phyloP scores from a whole-genome alignment of 2,797 vertebrate genomes.

The Melanotaenia parkinsoni region DNA sequence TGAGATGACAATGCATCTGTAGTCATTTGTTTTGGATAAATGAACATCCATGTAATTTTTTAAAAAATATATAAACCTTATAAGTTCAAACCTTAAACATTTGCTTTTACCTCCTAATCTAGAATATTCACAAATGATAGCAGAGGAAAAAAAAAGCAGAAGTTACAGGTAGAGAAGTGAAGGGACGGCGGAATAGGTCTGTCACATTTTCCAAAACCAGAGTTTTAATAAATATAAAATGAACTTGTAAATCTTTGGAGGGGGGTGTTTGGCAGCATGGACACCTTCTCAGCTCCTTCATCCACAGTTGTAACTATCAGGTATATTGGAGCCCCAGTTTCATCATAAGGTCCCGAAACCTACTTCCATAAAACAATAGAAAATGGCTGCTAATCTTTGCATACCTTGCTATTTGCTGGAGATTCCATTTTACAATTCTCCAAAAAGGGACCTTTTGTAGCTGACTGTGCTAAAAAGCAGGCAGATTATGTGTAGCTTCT shows the following conservation, averaged over 20 bases:
- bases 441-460: not conserved
- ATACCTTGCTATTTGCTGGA: not conserved
- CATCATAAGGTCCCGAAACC: not conserved
- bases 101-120: not conserved
- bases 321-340: not conserved
- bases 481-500: not conserved
- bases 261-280: not conserved
- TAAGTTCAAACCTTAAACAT: not conserved
- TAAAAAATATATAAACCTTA: too few relatives aligned
- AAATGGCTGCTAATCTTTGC: too few relatives aligned
- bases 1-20: too few relatives aligned
- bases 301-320: not conserved
- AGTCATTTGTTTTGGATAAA: too few relatives aligned
- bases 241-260: not conserved
- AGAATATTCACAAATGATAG: not conserved
- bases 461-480: not conserved
- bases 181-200: too few relatives aligned
- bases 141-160: too few relatives aligned
- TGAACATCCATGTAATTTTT: too few relatives aligned
- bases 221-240: too few relatives aligned
- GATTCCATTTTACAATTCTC: too few relatives aligned
- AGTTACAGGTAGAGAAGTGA: not conserved
- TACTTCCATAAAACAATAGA: not conserved
- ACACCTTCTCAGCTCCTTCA: not conserved
- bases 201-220: too few relatives aligned